Conservation (phyloP, 2,797 vertebrate species). For the Betta splendens region DNA sequence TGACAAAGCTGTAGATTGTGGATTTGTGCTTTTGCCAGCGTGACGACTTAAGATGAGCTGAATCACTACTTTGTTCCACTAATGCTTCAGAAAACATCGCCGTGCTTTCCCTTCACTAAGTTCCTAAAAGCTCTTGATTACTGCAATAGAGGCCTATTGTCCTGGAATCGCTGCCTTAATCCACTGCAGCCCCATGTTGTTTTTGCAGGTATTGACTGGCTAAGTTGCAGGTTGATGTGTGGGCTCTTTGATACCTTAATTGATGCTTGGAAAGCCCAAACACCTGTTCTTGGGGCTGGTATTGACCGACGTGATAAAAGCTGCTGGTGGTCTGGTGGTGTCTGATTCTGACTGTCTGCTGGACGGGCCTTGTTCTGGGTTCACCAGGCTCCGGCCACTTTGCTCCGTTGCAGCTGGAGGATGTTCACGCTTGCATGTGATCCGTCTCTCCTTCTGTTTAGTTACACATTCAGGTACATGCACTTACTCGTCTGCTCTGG, state of each 20-base stretch:
- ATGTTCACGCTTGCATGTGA: background rate
- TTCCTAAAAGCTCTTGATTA: slow-evolving; percentile 58
- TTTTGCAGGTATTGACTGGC: slow-evolving; percentile 52
- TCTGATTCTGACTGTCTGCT: slow-evolving; percentile 39
- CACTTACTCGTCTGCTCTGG: background rate
- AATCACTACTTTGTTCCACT: slow-evolving; percentile 63
- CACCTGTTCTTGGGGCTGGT: slow-evolving; percentile 55
- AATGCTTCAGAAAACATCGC: slow-evolving; percentile 52
- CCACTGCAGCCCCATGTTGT: slow-evolving; percentile 43
- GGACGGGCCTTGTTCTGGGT: slow-evolving; percentile 44
- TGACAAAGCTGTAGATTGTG: slow-evolving; percentile 54
- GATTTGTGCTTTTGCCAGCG: slow-evolving; percentile 57
- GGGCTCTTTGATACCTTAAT: slow-evolving; percentile 60
- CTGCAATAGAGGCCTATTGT: slow-evolving; percentile 63
- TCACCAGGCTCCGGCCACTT: slow-evolving; percentile 40
- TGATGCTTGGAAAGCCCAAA: slow-evolving; percentile 59
- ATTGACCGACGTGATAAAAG: slow-evolving; percentile 65
- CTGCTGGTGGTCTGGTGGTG: slow-evolving; percentile 47
- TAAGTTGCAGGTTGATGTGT: slow-evolving; percentile 51
- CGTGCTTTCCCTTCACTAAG: slow-evolving; percentile 46
- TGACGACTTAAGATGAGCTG: slow-evolving; percentile 49
- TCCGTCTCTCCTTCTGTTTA: slow-evolving; percentile 15
- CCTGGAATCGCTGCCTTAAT: slow-evolving; percentile 63
- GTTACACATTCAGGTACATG: slow-evolving; percentile 15
- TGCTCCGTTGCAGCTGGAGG: slow-evolving; percentile 8